Conservation (phyloP, 2,888 invertebrate genomes). For the Griposia aprilina region DNA sequence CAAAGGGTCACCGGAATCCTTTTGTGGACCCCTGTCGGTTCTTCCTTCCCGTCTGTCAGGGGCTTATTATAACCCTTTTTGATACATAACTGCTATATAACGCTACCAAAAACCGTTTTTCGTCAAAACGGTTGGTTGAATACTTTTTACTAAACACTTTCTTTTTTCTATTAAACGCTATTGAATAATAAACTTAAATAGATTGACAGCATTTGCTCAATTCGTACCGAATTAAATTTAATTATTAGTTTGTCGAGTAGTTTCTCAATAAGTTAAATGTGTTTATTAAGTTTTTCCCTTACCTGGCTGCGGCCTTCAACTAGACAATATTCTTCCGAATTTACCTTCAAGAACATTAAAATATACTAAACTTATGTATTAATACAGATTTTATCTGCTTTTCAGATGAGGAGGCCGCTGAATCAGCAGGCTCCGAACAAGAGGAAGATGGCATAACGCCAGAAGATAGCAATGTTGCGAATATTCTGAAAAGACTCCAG, state of each 20-base stretch:
- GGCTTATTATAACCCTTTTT: conserved; percentile 9
- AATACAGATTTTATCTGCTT: conserved; percentile 21
- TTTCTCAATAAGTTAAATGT: background rate
- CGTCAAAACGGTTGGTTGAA: background rate
- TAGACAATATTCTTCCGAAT: background rate
- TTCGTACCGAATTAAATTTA: background rate
- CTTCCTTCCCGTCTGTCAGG: background rate
- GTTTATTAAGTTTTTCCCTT: background rate
- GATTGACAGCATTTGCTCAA: background rate
- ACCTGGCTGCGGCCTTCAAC: background rate
- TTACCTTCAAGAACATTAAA: background rate
- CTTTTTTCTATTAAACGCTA: background rate
- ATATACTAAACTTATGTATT: background rate
- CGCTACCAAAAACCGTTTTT: background rate
- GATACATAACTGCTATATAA: background rate
- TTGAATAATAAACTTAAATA: background rate
- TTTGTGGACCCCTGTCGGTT: conserved; percentile 18
- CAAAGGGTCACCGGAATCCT: conserved; percentile 17
- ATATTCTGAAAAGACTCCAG: conserved; percentile 82
- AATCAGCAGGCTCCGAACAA: conserved; percentile 71
- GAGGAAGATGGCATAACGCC: conserved; percentile 69
- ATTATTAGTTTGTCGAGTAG: background rate
- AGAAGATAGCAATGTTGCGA: conserved; percentile 77
- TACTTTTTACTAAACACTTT: background rate
- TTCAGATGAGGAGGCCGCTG: conserved; percentile 78